Evolutionary conservation across 2,797 vertebrate genomes (phyloP), one percentile per base, ranked within the genome.

Genomic region (Hippocampus kuda): DNA sequence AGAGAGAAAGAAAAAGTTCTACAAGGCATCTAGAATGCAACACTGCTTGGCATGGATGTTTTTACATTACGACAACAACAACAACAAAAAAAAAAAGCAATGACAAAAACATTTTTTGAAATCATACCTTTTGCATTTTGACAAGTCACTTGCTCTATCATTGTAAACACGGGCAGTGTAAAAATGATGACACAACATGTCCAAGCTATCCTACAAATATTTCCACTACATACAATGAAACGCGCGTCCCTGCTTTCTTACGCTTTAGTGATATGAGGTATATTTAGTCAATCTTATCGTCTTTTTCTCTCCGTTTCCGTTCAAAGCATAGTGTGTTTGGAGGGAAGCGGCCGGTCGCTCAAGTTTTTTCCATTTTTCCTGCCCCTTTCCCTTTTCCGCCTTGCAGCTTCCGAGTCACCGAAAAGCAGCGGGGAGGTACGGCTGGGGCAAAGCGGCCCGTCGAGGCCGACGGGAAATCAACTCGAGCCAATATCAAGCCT

Each of bases 181-280:
- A 92, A 67, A 91, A 94, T 91, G 93, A 93, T 93, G 92, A 93
- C 93, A 95, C 94, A 94, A 92, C 93, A 91, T 90, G 88, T 93
- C 86, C 87, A 94, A 94, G 91, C 91, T 90, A 89, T 85, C 87
- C 90, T 91, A 92, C 88, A 91, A 88, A 86, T 93, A 94, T 95
- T 93, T 93, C 90, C 92, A 94, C 93, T 94, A 96, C 93, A 94
- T 92, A 89, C 85, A 91, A 61, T 84, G 86, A 90, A 91, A 92
- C 78, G 82, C 83, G 65, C 83, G 89, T 92, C 91, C 90, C 91
- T 92, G 91, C 89, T 88, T 87, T 88, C 80, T 87, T 88, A 86
- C 82, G 83, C 85, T 89, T 90, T 87, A 90, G 85, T 91, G 91
- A 92, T 92, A 91, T 92, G 92, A 92, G 91, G 91, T 93, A 92